Evolutionary conservation across 2,888 invertebrate genomes (phyloP), one percentile per base, ranked within the genome.

Genomic region (Glaucopsyche alexis): DNA sequence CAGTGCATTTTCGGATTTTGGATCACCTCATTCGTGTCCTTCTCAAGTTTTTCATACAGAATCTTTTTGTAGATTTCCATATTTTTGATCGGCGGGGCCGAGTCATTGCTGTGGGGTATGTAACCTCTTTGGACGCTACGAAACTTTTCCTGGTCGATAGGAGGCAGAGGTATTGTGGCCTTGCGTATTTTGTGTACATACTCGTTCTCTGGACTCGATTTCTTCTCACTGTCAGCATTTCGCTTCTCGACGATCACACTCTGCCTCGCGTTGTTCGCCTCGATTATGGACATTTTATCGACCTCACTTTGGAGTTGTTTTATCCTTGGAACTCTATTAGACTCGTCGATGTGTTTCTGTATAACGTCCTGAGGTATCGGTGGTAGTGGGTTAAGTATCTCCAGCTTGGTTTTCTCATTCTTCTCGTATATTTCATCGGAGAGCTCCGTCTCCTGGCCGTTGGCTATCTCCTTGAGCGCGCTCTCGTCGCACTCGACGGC

Each of bases 41-140:
- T 86, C 74, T 83, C 81, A 40, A 80, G 73, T 75, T 81, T 81
- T 52, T 86, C 90, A 72, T 86, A 88, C 80, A 93, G 78, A 65
- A 93, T 93, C 83, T 90, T 91, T 79, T 92, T 91, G 73, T 91
- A 91, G 70, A 90, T 80, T 77, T 89, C 90, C 76, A 89, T 85
- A 75, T 91, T 88, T 70, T 87, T 89, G 7, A 88, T 85, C 1
- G 91, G 89, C 60, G 84, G 81, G 1, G 84, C 82, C 50, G 72
- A 86, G 83, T 71, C 74, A 29, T 66, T 42, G 47, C 47, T 74
- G 13, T 71, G 72, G 7, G 79, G 79, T 45, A 78, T 49, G 11
- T 77, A 73, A 2, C 79, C 79, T 40, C 79, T 76, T 38, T 77
- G 77, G 1, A 78, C 79, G 75, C 75, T 91, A 83, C 52, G 82